Evolutionary conservation across 2,113 vertebrate genomes (phyloP), one percentile per base, ranked within the genome.

Genomic region (Triplophysa dalaica): DNA sequence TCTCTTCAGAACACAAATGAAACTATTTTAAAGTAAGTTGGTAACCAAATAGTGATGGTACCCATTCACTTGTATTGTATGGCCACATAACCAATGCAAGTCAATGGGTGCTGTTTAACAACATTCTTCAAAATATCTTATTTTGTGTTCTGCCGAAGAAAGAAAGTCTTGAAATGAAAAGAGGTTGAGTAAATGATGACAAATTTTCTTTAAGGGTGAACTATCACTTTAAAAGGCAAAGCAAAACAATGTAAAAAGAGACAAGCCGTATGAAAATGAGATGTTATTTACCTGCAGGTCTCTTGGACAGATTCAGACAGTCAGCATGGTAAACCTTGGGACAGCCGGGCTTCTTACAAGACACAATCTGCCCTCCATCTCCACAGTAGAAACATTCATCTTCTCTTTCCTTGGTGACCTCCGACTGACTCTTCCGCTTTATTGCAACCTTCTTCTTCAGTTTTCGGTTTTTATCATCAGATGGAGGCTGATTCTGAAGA

Each of bases 381-480:
- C 97, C 97, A 8, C 98, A 99, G 90, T 95, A 97, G 91, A 98
- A 99, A 83, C 98, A 99, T 79, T 99, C 98, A 0, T 99, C 97
- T 78, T 99, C 98, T 29, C 96, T 91, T 77, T 98, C 96, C 89
- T 97, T 98, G 70, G 94, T 94, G 83, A 97, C 89, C 85, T 95
- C 94, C 0, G 93, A 93, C 82, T 95, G 96, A 0, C 92, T 94
- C 84, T 95, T 92, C 85, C 95, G 95, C 90, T 97, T 98, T 77
- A 92, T 92, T 45, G 91, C 85, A 0, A 91, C 92, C 75, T 90
- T 94, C 82, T 93, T 95, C 89, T 93, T 97, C 9, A 96, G 92
- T 89, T 96, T 97, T 88, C 94, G 97, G 73, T 92, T 89, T 85
- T 95, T 97, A 75, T 98, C 97, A 82, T 98, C 96, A 0, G 92